Evolutionary conservation across 2,113 vertebrate species (phyloP), one percentile per base, ranked within the genome.

Genomic region (Macquaria australasica): DNA sequence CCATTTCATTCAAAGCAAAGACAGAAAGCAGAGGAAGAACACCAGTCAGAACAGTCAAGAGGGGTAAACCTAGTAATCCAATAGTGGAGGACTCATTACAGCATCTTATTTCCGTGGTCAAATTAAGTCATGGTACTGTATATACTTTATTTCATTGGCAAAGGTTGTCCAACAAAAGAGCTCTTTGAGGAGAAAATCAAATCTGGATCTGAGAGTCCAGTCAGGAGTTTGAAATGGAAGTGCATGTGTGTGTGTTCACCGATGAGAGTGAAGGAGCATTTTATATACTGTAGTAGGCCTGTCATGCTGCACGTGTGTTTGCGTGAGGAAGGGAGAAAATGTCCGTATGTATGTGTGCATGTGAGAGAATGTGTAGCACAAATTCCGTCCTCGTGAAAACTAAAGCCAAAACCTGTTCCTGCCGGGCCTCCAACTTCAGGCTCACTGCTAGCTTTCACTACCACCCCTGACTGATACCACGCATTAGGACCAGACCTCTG

Each of bases 181-280:
- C 28, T 59, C 81, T 92, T 92, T 92, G 68, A 93, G 68, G 66
- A 66, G 60, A 90, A 87, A 93, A 89, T 92, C 86, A 84, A 91
- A 93, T 93, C 86, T 86, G 20, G 48, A 78, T 85, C 77, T 55
- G 21, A 73, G 51, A 66, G 78, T 81, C 64, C 63, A 77, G 88
- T 91, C 73, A 87, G 77, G 79, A 84, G 82, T 83, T 83, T 41
- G 43, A 83, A 84, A 83, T 55, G 9, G 21, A 59, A 78, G 63
- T 59, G 70, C 74, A 31, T 31, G 74, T 53, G 60, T 76, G 48
- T 60, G 50, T 70, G 63, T n/a, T n/a, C 82, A 53, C 34, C 3
- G 15, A 34, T 75, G 63, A 39, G 28, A 76, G 39, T 83, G 81
- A 88, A 91, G 60, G 66, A 75, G 58, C 16, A 73, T 77, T 50